phyloP scores from a whole-genome alignment of 2,888 invertebrate genomes.

The Phortica magna region DNA sequence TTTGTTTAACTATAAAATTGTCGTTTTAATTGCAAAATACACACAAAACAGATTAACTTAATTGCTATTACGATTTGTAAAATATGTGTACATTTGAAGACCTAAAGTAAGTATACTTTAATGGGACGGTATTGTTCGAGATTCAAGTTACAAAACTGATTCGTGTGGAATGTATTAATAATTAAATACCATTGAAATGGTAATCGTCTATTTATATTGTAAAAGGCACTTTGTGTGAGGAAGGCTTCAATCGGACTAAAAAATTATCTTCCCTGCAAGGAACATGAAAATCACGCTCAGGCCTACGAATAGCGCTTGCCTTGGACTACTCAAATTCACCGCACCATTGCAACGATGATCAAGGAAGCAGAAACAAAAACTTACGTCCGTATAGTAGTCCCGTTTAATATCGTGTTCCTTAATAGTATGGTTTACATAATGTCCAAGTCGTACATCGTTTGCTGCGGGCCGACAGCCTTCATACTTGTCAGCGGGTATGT shows the following conservation, averaged over 20 bases:
- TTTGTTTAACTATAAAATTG: slow-evolving; percentile 6
- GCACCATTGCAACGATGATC: slow-evolving; percentile 90
- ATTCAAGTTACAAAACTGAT: slow-evolving; percentile 8
- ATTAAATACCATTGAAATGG: slow-evolving; percentile 8
- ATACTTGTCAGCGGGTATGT: slow-evolving; percentile 94
- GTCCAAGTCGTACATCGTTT: slow-evolving; percentile 86
- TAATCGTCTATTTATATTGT: slow-evolving; percentile 6
- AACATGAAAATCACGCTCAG: neutral
- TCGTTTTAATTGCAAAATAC: slow-evolving; percentile 25
- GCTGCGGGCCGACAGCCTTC: slow-evolving; percentile 93
- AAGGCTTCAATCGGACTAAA: neutral
- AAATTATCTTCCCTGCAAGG: neutral
- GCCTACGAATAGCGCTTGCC: neutral
- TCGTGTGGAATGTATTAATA: neutral
- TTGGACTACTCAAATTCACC: slow-evolving; percentile 29
- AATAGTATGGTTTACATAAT: slow-evolving; percentile 92
- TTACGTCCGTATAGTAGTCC: slow-evolving; percentile 88
- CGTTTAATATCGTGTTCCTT: slow-evolving; percentile 91
- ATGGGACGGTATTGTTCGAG: neutral
- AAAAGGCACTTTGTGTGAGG: slow-evolving; percentile 19
- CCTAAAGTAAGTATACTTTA: neutral
- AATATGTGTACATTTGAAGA: neutral
- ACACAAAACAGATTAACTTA: neutral
- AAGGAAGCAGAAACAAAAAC: slow-evolving; percentile 94
- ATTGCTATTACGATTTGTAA: neutral